Evolutionary conservation across 2,797 vertebrate genomes (phyloP), one percentile per base, ranked within the genome.

Genomic region (Poecilia picta): DNA sequence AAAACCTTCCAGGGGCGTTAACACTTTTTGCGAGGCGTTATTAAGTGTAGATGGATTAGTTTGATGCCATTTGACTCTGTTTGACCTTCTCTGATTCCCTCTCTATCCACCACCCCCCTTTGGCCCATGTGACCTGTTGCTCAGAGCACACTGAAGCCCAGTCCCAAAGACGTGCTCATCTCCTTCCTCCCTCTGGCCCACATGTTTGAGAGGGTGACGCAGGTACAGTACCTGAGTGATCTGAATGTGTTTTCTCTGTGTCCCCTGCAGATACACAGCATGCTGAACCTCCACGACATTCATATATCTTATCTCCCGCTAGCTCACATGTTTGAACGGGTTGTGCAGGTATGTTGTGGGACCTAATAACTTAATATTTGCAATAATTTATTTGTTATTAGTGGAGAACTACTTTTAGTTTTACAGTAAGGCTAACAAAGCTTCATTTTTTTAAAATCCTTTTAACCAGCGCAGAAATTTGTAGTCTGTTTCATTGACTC

Each of bases 121-220:
- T 25, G 8, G 8, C 8, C 23, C 23, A 53, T 77, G 20, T 88
- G 68, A 75, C 86, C 5, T 79, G 86, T 47, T 5, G 6, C 68
- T 77, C 83, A 96, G 95, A 80, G 80, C 71, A 33, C 77, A n/a
- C 80, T 96, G 84, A 79, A 49, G 18, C 90, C 95, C 88, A 89
- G 5, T 79, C 0, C 75, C 87, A 97, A 96, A 81, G 98, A 99
- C 28, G 93, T 93, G 78, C 89, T 98, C 92, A 97, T 99, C 92
- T 99, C 98, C 90, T 99, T 98, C 95, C 97, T 99, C 88, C 98
- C 98, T 82, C 93, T 99, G 90, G 97, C 97, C 80, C 98, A 99
- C 86, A 99, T 99, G 98, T 98, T 98, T 96, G 97, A 98, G 91
- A 96, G 94, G 90, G 72, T 98, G n/a, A 96, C 98, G 78, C 97